Percentiles rank a stretch among this genome's conserved stretches.
phyloP scores from a whole-genome alignment of 2,797 vertebrate species.

The Peromyscus nudipes region DNA sequence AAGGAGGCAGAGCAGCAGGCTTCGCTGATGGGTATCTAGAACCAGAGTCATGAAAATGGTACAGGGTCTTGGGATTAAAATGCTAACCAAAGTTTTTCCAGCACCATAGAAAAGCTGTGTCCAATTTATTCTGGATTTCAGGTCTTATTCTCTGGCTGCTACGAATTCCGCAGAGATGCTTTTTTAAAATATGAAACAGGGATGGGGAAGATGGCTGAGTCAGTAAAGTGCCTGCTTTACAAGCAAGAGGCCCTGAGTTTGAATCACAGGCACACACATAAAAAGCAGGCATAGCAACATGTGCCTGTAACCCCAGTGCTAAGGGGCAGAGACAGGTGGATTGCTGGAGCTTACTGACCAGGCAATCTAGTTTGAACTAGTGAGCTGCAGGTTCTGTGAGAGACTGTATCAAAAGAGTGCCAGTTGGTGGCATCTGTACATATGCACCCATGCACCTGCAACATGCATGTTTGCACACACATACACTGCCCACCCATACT shows the following conservation, averaged over 20 bases:
- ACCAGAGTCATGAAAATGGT: rapidly evolving
- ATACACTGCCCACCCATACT: no score
- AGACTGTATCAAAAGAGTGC: background rate
- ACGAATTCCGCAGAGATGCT: background rate
- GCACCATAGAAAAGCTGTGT: background rate
- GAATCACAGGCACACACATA: no score
- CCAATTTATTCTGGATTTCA: constrained; percentile 7
- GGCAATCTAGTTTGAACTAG: background rate
- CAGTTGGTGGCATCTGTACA: background rate
- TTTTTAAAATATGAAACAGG: background rate
- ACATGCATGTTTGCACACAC: background rate
- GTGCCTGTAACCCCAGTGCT: no score
- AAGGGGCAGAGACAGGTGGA: background rate
- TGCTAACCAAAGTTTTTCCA: background rate
- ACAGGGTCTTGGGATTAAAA: background rate
- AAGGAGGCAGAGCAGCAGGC: background rate
- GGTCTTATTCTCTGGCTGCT: background rate
- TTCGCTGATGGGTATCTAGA: background rate
- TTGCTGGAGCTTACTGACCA: background rate
- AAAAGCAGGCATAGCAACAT: no score
- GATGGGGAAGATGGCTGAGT: background rate
- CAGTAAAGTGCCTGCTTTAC: background rate
- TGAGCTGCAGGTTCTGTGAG: background rate
- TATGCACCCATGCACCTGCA: background rate
- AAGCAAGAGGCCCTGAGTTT: background rate